phyloP scores from a whole-genome alignment of 2,888 invertebrate species.

The Callinectes sapidus region DNA sequence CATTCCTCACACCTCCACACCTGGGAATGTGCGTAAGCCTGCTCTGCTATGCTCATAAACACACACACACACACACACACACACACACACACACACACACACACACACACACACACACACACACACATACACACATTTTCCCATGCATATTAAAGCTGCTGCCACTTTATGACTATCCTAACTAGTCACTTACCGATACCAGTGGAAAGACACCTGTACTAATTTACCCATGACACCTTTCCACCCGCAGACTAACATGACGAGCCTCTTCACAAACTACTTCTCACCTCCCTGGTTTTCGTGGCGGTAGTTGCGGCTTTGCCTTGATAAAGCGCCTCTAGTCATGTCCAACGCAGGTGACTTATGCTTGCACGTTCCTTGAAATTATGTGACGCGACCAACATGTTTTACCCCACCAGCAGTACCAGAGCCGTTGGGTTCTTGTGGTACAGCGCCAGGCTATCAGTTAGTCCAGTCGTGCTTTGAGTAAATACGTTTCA shows the following conservation, averaged over 20 bases:
- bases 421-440: background rate
- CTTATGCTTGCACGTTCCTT: constrained; percentile 28
- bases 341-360: constrained; percentile 30
- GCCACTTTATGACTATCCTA: background rate
- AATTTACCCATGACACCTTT: background rate
- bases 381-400: constrained; percentile 21
- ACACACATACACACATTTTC: constrained; percentile 1
- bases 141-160: background rate
- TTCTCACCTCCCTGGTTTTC: constrained; percentile 14
- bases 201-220: background rate
- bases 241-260: background rate
- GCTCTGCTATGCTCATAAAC: background rate
- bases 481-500: constrained; percentile 24
- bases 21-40: background rate
- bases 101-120: constrained; percentile 26
- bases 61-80: background rate
- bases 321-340: background rate
- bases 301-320: constrained; percentile 27
- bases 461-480: constrained; percentile 18
- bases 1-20: background rate
- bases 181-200: background rate
- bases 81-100: constrained; percentile 36
- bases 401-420: constrained; percentile 23
- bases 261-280: constrained; percentile 12
- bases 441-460: constrained; percentile 6